Base-by-base conservation (phyloP, 2,113 vertebrate species). In the Calidris pugnax region DNA sequence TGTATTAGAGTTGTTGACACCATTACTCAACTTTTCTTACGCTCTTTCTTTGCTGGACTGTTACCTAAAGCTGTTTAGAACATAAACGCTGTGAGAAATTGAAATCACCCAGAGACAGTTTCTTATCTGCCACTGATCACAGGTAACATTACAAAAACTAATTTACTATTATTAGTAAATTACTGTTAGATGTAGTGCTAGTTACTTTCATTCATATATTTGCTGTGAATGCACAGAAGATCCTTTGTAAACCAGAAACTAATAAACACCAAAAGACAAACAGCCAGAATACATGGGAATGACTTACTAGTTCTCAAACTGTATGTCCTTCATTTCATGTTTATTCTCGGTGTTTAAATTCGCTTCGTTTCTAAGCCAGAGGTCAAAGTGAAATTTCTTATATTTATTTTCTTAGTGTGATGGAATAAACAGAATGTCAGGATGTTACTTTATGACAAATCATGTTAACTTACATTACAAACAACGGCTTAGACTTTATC, bases 301-400 rank as follows among this genome's bases (percentile, higher is more conserved):
- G 67, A 83, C n/a, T 81, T 67, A 59, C 28, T 43, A 32, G 62
- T 84, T 53, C 74, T 79, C 93, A 87, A 86, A 18, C 57, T 43
- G 21, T 35, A 12, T 9, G 0, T 68, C 72, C 75, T 82, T 75
- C 67, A 77, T 64, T 93, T 85, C 20, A 19, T 93, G 73, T 79
- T 97, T 96, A 88, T 75, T 95, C 93, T 85, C 41, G 5, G 62
- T 90, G 75, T 92, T 97, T 87, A 76, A 94, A 91, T 76, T 93
- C 55, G 76, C 39, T 71, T 94, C 37, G 71, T 95, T 90, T 79
- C 87, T 67, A 79, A 71, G 43, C 64, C 50, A 68, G 83, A 68
- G 64, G 76, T 92, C 57, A 82, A 84, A 92, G 64, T 56, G 74
- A 89, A 95, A 91, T 85, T 76, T 74, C 82, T 93, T 32, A 59